Percentiles rank a stretch among this genome's conserved stretches.
These are phyloP conservation scores for Augochlorella aurata DNA, from an alignment of 2,888 invertebrate species.

Conservation along the genomic window DNA sequence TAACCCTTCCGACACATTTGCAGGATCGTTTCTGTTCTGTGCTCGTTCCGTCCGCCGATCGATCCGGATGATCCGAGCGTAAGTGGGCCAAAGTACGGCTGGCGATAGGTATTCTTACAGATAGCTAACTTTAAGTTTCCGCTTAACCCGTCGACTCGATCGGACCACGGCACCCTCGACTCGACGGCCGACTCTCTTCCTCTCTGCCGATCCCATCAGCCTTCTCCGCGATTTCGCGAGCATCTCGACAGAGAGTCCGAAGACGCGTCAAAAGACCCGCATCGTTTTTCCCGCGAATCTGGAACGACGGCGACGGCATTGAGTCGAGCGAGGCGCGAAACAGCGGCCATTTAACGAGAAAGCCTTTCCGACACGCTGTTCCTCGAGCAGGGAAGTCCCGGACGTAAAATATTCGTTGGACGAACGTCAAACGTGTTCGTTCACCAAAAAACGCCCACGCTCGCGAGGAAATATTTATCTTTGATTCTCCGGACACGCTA, in stretches of 20 bases:
- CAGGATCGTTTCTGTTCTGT: not conserved
- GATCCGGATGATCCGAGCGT: constrained; percentile 1
- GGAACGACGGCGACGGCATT: constrained; percentile 2
- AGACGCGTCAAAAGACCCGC: not conserved
- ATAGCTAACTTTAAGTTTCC: not conserved
- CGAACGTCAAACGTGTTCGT: no score
- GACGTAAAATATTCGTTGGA: not conserved
- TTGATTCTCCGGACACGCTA: not conserved
- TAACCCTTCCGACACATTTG: not conserved
- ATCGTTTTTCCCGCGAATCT: not conserved
- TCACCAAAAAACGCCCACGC: no score
- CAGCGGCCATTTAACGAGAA: not conserved
- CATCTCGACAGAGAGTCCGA: not conserved
- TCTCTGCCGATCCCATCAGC: not conserved
- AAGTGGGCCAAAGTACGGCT: not conserved
- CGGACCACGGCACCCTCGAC: not conserved
- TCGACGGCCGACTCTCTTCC: not conserved
- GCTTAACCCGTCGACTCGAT: not conserved
- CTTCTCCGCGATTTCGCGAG: not conserved
- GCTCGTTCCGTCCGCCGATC: not conserved
- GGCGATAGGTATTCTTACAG: not conserved
- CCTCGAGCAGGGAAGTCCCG: not conserved
- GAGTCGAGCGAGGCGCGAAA: not conserved
- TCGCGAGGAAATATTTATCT: not conserved
- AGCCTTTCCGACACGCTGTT: not conserved